Evolutionary conservation across 2,113 vertebrate species (phyloP), one percentile per base, ranked within the genome.

Genomic region (Grallaria varia): DNA sequence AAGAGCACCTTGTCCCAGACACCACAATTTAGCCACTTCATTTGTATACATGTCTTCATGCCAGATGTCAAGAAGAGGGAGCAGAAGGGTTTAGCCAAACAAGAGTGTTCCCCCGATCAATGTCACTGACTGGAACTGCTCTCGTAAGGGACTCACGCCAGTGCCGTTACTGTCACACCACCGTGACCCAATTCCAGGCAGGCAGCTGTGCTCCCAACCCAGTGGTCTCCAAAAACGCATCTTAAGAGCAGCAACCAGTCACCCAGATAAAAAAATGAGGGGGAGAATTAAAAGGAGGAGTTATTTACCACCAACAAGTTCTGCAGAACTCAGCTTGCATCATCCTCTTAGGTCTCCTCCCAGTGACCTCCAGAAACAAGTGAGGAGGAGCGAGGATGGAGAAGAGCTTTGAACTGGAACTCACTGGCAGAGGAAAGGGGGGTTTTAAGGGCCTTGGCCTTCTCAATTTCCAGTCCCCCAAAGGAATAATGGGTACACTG

Each of bases 1-100:
- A 92, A 82, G 94, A 53, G 77, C 87, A 94, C 84, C 84, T 89
- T 4, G 49, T 82, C 84, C 93, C 74, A 89, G 58, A 92, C 37
- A 28, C 10, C 0, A 5, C 44, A 64, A 11, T 89, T 93, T 60
- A 91, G 78, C 69, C 94, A 81, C 52, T 68, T 86, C 35, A 92
- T 63, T 76, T 17, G 42, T 49, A 37, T 58, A 92, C 14, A 2
- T 76, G 79, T 42, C 47, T 80, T 60, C 14, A 58, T 49, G 60
- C 59, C 80, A 67, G 80, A 53, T 62, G 72, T 78, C 56, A 95
- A 25, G 58, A 81, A 77, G 50, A 73, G 55, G 45, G 87, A 71
- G 39, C 50, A 80, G 71, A 84, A 79, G 77, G 50, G 55, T 88
- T 59, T 47, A 59, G 68, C 66, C 55, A 94, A 93, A 86, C 1